phyloP scores from a whole-genome alignment of 1,140 invertebrate species.

The Papilio helenus region DNA sequence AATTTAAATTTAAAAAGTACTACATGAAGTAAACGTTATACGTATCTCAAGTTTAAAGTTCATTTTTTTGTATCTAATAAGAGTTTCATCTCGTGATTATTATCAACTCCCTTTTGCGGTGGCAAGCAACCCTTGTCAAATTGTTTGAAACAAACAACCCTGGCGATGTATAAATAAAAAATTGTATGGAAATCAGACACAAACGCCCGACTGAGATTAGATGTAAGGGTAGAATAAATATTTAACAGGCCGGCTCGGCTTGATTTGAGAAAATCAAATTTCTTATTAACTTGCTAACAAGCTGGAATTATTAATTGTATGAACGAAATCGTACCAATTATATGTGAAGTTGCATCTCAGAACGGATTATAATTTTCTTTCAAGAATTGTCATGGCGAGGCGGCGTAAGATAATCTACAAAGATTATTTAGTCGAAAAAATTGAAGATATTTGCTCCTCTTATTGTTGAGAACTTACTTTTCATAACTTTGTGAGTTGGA shows the following conservation, averaged over 20 bases:
- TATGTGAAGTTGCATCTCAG: too few relatives aligned
- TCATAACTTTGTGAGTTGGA: neutral
- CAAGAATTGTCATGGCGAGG: too few relatives aligned
- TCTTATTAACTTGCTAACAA: neutral
- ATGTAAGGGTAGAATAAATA: constrained; percentile 1
- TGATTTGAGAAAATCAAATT: neutral
- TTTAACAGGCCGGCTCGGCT: neutral
- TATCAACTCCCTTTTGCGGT: neutral
- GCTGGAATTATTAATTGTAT: neutral
- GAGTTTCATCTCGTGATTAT: neutral
- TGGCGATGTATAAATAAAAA: constrained; percentile 5
- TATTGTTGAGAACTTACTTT: neutral
- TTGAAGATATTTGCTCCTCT: too few relatives aligned
- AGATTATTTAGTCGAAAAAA: too few relatives aligned
- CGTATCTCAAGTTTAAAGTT: too few relatives aligned
- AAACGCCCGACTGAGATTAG: constrained; percentile 11
- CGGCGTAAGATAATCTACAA: too few relatives aligned
- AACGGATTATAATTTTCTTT: too few relatives aligned
- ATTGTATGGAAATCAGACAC: constrained; percentile 7
- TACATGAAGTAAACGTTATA: too few relatives aligned
- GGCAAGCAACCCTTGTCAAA: constrained; percentile 1
- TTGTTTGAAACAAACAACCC: constrained; percentile 18
- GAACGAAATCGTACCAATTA: neutral
- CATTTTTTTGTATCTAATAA: neutral
- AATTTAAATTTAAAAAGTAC: too few relatives aligned